Evolutionary conservation across 35 echinoderm and acorn worm genomes (phyloP).

Genomic region (Holothuria glaberrima): DNA sequence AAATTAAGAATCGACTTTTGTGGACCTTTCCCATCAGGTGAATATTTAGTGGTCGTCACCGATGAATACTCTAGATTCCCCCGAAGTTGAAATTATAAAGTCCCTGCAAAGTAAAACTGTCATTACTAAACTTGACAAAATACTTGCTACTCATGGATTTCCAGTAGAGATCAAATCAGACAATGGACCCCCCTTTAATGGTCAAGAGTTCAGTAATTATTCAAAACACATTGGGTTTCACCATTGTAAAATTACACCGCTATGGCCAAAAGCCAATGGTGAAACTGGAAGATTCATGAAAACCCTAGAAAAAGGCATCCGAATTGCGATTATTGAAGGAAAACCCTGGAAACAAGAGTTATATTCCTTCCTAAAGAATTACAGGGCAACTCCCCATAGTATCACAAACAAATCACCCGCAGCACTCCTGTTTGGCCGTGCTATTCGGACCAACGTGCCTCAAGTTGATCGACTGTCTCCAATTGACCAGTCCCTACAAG

Average conservation of each 20-base stretch:
- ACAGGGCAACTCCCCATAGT: too few species aligned
- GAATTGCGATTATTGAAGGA: too few species aligned
- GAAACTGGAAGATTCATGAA: constrained; percentile 83
- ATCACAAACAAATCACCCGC: constrained; percentile 63
- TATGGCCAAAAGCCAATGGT: constrained; percentile 86
- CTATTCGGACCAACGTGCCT: background rate
- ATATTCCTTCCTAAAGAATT: too few species aligned
- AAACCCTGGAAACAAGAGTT: too few species aligned
- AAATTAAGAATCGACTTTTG: constrained; percentile 52
- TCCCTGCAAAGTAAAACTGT: constrained; percentile 52
- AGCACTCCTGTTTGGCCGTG: constrained; percentile 6
- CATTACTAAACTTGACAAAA: constrained; percentile 52
- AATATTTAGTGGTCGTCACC: constrained; percentile 58
- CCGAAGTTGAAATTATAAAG: constrained; percentile 72
- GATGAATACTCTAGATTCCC: constrained; percentile 74
- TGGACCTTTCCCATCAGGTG: constrained; percentile 64
- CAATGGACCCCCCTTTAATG: constrained; percentile 11
- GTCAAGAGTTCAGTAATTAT: constrained; percentile 44
- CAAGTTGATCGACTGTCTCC: constrained; percentile 1
- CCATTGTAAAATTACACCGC: constrained; percentile 77
- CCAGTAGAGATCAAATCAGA: constrained; percentile 32
- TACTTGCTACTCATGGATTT: constrained; percentile 23
- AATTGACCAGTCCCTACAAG: background rate
- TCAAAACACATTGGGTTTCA: constrained; percentile 66
- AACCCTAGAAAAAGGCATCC: too few species aligned